Evolutionary conservation across 2,797 vertebrate genomes (phyloP).

Genomic region (Geotrypetes seraphini): DNA sequence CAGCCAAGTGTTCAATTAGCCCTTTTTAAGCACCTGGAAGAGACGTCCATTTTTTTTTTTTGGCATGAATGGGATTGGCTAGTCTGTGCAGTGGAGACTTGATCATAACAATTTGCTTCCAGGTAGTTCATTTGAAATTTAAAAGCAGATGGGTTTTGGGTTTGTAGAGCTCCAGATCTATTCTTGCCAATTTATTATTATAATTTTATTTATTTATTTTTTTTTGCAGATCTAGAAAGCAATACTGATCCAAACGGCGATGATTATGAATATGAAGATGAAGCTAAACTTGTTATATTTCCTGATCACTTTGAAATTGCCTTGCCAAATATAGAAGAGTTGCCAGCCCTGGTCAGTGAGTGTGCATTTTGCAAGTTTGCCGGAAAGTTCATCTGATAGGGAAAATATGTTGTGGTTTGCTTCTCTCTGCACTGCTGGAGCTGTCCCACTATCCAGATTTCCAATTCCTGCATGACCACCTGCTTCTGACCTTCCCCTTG

Average conservation of each 20-base stretch:
- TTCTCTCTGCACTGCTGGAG: background rate
- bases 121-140: no score
- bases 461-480: no score
- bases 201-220: slow-evolving; percentile 21
- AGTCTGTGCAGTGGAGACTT: no score
- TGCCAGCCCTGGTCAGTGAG: slow-evolving; percentile 95
- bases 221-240: slow-evolving; percentile 84
- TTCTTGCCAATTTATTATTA: background rate
- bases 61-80: no score
- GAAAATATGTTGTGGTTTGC: slow-evolving; percentile 4
- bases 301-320: slow-evolving; percentile 97
- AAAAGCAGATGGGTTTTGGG: no score
- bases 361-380: slow-evolving; percentile 27
- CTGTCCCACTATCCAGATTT: no score
- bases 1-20: no score
- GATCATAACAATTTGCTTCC: no score
- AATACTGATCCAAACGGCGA: slow-evolving; percentile 85
- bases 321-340: slow-evolving; percentile 96
- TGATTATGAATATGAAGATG: slow-evolving; percentile 93
- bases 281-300: slow-evolving; percentile 97
- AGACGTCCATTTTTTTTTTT: no score
- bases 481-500: no score
- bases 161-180: no score
- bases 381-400: slow-evolving; percentile 9
- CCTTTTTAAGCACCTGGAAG: no score